Conservation (phyloP, 2,888 invertebrate genomes). For the Drosophila cyrtoloma region DNA sequence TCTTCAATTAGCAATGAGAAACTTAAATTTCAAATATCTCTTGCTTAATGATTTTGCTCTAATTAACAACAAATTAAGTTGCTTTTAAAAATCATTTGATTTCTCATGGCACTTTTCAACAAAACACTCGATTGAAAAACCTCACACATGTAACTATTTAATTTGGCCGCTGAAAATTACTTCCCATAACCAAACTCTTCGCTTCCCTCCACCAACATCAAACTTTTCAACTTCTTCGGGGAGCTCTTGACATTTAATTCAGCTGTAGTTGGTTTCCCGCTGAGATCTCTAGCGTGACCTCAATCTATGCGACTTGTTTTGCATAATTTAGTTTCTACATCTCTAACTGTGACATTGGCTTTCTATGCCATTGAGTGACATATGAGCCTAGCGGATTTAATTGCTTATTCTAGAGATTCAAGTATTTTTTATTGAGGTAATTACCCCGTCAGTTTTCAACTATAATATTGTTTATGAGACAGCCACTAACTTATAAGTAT, state of each 20-base stretch:
- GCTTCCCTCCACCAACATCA: conserved; percentile 4
- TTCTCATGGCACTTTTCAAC: background rate
- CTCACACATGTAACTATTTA: conserved; percentile 8
- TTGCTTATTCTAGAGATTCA: conserved; percentile 33
- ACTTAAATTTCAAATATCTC: background rate
- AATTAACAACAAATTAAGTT: background rate
- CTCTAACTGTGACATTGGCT: conserved; percentile 46
- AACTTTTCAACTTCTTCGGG: conserved; percentile 30
- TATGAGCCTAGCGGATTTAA: conserved; percentile 41
- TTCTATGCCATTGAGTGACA: conserved; percentile 54
- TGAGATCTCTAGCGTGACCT: conserved; percentile 55
- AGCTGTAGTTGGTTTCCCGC: conserved; percentile 49
- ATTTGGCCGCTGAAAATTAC: conserved; percentile 34
- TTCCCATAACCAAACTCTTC: conserved; percentile 50
- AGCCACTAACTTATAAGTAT: background rate
- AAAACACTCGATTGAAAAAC: conserved; percentile 1
- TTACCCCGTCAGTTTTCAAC: conserved; percentile 5
- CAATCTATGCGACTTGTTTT: conserved; percentile 69
- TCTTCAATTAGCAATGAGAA: background rate
- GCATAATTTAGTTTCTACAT: conserved; percentile 60
- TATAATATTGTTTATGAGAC: conserved; percentile 3
- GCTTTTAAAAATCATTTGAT: background rate
- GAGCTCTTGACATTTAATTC: conserved; percentile 51
- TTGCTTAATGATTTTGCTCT: background rate
- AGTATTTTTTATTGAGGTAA: conserved; percentile 37